A percentile compares a stretch with the other conserved stretches of the same genome.
These are phyloP conservation scores for Drosophila pseudoobscura DNA, from an alignment of 1,140 invertebrate genomes.

Conservation along the genomic window DNA sequence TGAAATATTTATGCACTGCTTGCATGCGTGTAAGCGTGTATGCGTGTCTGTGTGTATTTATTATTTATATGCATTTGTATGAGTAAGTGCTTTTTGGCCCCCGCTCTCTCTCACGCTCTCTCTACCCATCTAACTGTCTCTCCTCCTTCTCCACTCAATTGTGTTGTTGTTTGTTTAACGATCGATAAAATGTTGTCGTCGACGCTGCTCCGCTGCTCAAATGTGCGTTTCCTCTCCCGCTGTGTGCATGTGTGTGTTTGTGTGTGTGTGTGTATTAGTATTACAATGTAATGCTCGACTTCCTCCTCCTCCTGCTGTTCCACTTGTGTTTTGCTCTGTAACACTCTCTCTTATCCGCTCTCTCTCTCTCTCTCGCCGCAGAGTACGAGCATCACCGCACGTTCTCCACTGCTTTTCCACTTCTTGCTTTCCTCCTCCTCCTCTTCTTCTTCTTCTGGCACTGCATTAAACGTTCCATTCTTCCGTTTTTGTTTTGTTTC, in stretches of 20 bases:
- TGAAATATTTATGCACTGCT: conserved; percentile 69
- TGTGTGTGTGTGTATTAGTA: conserved; percentile 49
- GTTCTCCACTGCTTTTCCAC: not conserved
- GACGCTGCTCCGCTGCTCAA: conserved; percentile 17
- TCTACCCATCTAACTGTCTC: not conserved
- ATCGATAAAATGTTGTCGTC: conserved; percentile 76
- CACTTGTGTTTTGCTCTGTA: too few relatives aligned
- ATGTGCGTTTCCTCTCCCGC: conserved; percentile 37
- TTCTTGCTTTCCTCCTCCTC: not conserved
- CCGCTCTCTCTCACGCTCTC: conserved; percentile 29
- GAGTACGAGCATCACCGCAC: conserved; percentile 7
- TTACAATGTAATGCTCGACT: conserved; percentile 68
- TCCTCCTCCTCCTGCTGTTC: not conserved
- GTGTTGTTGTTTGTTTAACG: conserved; percentile 47
- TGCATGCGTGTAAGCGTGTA: conserved; percentile 30
- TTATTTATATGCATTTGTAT: conserved; percentile 47
- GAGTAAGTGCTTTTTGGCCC: conserved; percentile 36
- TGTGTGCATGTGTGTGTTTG: conserved; percentile 27
- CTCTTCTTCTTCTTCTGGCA: not conserved
- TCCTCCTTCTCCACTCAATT: conserved; percentile 2
- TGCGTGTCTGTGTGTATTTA: conserved; percentile 38
- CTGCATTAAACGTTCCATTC: too few relatives aligned
- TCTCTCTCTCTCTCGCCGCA: conserved; percentile 18
- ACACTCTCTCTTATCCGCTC: too few relatives aligned
- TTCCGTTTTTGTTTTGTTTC: conserved; percentile 23